Evolutionary conservation across 2,797 vertebrate genomes (phyloP), one percentile per base, ranked within the genome.

Genomic region (Lates japonicus): DNA sequence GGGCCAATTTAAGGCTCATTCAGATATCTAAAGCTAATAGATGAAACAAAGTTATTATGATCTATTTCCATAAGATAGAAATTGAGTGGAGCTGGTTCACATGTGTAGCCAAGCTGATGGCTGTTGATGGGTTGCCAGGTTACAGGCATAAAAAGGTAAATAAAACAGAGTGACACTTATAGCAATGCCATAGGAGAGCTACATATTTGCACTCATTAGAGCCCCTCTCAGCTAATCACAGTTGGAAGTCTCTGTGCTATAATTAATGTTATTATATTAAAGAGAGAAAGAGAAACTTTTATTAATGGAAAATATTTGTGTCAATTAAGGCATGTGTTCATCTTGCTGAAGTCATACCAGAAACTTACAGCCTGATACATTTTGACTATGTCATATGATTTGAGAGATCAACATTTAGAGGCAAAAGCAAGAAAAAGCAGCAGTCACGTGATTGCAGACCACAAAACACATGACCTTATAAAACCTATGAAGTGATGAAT

Each of bases 41-140:
- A 59, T 52, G 17, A 46, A 25, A 61, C 35, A 73, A 69, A 59
- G 13, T 66, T 68, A 51, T 13, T 17, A 11, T 25, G 44, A 72
- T 59, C 51, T 10, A 73, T 54, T 67, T 79, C 54, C 16, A 46
- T 31, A 51, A 10, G 16, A 22, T 13, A 29, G 5, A 31, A n/a
- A 44, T 41, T 3, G 4, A 33, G 8, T 70, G 9, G 60, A 33
- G 25, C 10, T 68, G 60, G 25, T 66, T 46, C 39, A 41, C 2
- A 8, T 70, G 37, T 35, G 41, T 25, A 29, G 49, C 17, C 60
- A 12, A 11, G 3, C 67, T 39, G 49, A 82, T 54, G 37, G 16
- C 5, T 39, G 42, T 22, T 71, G 51, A 66, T 39, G 29, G 51
- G 72, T 83, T 87, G 70, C 65, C 67, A 60, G 33, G 69, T 73